A percentile compares a stretch with the other conserved stretches of the same genome.
Conservation (phyloP, 2,113 vertebrate species). For the Carlito syrichta region DNA sequence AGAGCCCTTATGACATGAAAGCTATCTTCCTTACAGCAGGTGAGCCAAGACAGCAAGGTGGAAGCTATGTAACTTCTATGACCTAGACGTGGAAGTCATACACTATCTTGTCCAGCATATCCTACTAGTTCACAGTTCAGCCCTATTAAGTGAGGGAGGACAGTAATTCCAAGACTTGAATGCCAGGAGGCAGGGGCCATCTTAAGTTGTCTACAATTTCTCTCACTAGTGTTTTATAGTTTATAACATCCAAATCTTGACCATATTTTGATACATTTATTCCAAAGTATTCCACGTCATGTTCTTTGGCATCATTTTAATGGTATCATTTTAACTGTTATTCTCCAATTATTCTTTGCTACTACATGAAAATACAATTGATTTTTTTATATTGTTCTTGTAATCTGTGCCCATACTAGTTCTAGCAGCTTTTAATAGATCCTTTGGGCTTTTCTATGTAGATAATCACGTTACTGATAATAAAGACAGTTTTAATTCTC, state of each 20-base stretch:
- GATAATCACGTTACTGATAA: neutral
- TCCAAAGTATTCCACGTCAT: neutral
- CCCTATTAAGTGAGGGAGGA: neutral
- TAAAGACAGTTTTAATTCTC: neutral
- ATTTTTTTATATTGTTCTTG: neutral
- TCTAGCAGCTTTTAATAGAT: neutral
- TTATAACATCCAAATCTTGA: constrained; percentile 8
- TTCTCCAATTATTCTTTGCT: neutral
- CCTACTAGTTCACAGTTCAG: neutral
- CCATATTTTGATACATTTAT: neutral
- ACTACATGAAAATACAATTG: neutral
- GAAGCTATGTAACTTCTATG: neutral
- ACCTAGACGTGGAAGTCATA: neutral
- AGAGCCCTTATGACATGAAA: neutral
- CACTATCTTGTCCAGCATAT: neutral
- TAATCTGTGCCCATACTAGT: neutral
- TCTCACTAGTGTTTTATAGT: neutral
- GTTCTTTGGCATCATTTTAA: neutral
- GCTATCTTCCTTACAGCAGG: neutral
- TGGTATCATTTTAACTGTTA: neutral
- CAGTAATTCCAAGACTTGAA: neutral
- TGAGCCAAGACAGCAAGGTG: neutral
- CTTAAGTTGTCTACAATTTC: neutral
- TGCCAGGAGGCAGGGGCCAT: neutral
- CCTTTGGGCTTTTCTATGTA: neutral